Percentiles rank a stretch among this genome's conserved stretches.
Evolutionary conservation across 2,797 vertebrate genomes (phyloP).

Genomic region (Podarcis siculus): DNA sequence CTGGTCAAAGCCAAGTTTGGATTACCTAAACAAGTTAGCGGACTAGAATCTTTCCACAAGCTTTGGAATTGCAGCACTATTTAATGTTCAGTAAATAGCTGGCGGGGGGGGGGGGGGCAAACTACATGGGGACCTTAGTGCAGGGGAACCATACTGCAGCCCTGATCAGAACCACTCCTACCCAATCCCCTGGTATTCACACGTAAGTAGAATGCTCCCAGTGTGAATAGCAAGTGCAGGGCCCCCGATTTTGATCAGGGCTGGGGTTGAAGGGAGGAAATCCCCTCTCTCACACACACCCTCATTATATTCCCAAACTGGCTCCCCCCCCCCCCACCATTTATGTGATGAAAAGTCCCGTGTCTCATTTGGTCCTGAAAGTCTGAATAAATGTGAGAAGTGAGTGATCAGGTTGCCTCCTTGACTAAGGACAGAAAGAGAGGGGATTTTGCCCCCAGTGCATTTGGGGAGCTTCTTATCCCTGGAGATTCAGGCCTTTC

Average conservation of each 20-base stretch:
- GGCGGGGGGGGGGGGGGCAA: too few species aligned
- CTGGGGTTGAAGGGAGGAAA: not conserved
- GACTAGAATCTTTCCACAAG: too few species aligned
- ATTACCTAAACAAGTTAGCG: not conserved
- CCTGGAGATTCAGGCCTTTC: not conserved
- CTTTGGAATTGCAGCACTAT: too few species aligned
- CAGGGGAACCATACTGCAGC: too few species aligned
- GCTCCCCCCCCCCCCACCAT: not conserved
- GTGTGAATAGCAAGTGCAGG: not conserved
- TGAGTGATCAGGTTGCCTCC: not conserved
- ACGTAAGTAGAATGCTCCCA: not conserved
- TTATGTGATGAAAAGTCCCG: not conserved
- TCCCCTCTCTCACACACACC: too few species aligned
- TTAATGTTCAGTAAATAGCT: not conserved
- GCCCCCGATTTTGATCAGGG: not conserved
- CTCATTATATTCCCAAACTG: not conserved
- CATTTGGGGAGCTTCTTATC: not conserved
- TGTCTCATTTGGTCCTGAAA: not conserved
- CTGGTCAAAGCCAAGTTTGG: constrained; percentile 7
- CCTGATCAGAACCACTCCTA: not conserved
- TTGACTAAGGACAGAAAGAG: not conserved
- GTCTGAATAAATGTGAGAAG: not conserved
- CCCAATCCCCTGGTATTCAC: too few species aligned
- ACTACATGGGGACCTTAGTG: too few species aligned
- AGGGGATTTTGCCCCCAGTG: not conserved